These are phyloP conservation scores for Drosophila neonasuta DNA, from an alignment of 2,888 invertebrate genomes.

Conservation along the genomic window DNA sequence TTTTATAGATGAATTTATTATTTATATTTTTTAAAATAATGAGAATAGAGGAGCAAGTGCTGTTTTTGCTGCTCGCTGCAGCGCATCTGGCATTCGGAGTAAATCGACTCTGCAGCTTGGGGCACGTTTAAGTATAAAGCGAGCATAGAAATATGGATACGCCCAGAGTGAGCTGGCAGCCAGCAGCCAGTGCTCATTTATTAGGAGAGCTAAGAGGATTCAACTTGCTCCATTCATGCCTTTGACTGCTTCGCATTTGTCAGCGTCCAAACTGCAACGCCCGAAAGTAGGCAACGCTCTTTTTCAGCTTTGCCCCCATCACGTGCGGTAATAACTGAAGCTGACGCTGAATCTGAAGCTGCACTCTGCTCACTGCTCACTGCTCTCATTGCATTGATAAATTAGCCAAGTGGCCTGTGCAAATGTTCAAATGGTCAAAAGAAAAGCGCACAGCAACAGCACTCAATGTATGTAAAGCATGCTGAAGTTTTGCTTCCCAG, in stretches of 20 bases:
- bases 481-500: slow-evolving; percentile 8
- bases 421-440: slow-evolving; percentile 44
- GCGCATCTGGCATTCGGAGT: neutral
- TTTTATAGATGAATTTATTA: too few relatives aligned
- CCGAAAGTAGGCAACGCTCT: slow-evolving; percentile 27
- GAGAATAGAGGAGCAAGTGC: too few relatives aligned
- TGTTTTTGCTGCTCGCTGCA: neutral
- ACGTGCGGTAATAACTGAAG: slow-evolving; percentile 20
- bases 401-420: slow-evolving; percentile 44
- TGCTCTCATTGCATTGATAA: slow-evolving; percentile 47
- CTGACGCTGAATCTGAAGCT: neutral
- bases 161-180: slow-evolving; percentile 6
- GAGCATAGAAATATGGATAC: slow-evolving; percentile 4
- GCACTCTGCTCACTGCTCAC: neutral
- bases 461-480: slow-evolving; percentile 29
- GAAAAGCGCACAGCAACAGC: slow-evolving; percentile 6
- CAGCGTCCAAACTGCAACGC: slow-evolving; percentile 36
- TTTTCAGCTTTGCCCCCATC: slow-evolving; percentile 11
- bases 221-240: slow-evolving; percentile 20
- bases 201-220: slow-evolving; percentile 16
- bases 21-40: too few relatives aligned
- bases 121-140: neutral
- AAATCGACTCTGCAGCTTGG: neutral
- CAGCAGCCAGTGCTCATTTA: slow-evolving; percentile 17
- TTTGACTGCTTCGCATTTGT: slow-evolving; percentile 43